These are phyloP conservation scores for Troglohyphantes excavatus DNA, from an alignment of 2,888 invertebrate genomes.

Conservation along the genomic window DNA sequence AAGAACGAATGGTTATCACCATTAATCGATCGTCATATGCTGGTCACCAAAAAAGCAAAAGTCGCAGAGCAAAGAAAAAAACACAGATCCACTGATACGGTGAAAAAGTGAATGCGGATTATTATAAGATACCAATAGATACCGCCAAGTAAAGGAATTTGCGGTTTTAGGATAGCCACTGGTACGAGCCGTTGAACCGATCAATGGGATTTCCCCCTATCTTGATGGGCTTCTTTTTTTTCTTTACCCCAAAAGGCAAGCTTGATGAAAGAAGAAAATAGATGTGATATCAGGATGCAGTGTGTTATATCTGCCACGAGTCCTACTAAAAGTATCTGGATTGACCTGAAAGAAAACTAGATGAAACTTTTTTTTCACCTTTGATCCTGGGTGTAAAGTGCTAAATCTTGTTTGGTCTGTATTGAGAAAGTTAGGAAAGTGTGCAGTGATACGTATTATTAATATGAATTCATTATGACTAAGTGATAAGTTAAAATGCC, in stretches of 20 bases:
- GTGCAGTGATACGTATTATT: too few relatives aligned
- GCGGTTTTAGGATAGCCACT: constrained; percentile 6
- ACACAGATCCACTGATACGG: background rate
- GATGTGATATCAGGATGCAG: background rate
- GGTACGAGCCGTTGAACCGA: constrained; percentile 35
- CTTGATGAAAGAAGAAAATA: constrained; percentile 20
- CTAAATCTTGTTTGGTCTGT: too few relatives aligned
- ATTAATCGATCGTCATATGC: background rate
- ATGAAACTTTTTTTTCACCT: too few relatives aligned
- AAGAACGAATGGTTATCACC: background rate
- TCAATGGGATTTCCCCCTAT: constrained; percentile 32
- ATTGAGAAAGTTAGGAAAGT: too few relatives aligned
- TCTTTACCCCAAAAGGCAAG: background rate
- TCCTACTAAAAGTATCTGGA: background rate
- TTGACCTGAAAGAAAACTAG: too few relatives aligned
- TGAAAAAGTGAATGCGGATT: constrained; percentile 17
- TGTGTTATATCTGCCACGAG: background rate
- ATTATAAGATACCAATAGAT: constrained; percentile 44
- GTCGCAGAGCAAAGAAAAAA: background rate
- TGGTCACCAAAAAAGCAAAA: background rate
- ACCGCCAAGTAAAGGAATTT: constrained; percentile 34
- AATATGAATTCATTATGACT: too few relatives aligned
- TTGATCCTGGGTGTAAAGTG: too few relatives aligned
- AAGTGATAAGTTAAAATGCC: too few relatives aligned
- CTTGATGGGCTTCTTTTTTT: constrained; percentile 29